These are phyloP conservation scores for Mastomys natalensis DNA, from an alignment of 2,113 vertebrate species.

Conservation along the genomic window DNA sequence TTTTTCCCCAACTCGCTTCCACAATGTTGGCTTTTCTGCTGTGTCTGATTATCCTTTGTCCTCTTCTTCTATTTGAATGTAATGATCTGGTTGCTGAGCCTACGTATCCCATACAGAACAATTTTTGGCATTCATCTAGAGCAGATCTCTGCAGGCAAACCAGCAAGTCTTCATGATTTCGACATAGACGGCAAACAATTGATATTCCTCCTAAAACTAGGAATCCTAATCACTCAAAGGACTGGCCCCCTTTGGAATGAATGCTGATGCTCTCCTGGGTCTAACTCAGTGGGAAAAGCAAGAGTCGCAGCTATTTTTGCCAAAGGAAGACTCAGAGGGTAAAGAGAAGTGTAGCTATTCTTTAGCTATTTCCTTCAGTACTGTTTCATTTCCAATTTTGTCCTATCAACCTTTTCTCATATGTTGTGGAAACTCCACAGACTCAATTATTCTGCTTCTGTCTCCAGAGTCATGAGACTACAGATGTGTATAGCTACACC, in stretches of 20 bases:
- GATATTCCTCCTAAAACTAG: neutral
- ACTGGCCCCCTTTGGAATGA: neutral
- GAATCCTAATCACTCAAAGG: neutral
- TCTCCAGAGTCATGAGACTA: neutral
- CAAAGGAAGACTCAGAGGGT: neutral
- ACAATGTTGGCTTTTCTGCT: neutral
- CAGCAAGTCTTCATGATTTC: neutral
- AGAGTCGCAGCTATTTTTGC: neutral
- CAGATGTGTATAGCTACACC: neutral
- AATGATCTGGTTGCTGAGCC: too few relatives aligned
- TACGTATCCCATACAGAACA: neutral
- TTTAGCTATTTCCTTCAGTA: neutral
- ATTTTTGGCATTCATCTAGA: neutral
- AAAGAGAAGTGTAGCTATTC: fast-evolving
- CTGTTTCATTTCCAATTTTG: neutral
- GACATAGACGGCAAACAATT: neutral
- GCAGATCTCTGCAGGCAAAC: neutral
- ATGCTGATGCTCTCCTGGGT: neutral
- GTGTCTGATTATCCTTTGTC: neutral
- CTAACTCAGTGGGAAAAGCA: neutral
- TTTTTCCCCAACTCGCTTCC: neutral
- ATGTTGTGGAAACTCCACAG: neutral
- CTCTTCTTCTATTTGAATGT: neutral
- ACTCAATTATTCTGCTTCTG: neutral
- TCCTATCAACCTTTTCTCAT: neutral